phyloP scores from a whole-genome alignment of 2,113 vertebrate species.

The Psephotus haematonotus region DNA sequence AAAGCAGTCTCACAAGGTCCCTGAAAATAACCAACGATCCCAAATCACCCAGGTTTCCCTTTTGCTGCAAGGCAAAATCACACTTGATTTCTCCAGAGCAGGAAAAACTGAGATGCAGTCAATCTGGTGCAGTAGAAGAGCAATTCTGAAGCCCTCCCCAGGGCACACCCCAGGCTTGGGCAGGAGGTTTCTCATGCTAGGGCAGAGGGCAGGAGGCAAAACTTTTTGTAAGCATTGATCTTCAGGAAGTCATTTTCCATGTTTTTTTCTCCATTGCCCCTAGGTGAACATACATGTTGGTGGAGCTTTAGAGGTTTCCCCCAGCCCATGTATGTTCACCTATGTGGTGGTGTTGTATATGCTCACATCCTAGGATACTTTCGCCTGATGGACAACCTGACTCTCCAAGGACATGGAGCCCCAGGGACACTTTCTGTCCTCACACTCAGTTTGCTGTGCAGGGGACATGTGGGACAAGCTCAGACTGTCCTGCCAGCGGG shows the following conservation, averaged over 20 bases:
- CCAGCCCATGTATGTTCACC: not conserved
- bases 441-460: not conserved
- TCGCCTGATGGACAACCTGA: no score
- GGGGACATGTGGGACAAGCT: not conserved
- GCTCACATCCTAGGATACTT: not conserved
- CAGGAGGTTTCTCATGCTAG: not conserved
- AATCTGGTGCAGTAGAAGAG: not conserved
- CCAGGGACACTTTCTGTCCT: not conserved
- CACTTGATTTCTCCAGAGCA: not conserved
- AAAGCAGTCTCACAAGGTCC: not conserved
- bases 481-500: not conserved
- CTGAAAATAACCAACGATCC: not conserved
- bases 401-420: not conserved
- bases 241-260: not conserved
- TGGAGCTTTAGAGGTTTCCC: not conserved
- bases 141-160: not conserved
- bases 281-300: not conserved
- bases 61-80: not conserved
- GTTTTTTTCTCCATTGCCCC: not conserved
- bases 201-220: not conserved
- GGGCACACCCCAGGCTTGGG: not conserved
- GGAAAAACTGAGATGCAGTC: not conserved
- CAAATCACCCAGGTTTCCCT: not conserved
- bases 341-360: not conserved
- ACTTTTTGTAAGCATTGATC: not conserved